These are phyloP conservation scores for Halocaridina rubra DNA, from an alignment of 2,888 invertebrate genomes.

Conservation along the genomic window DNA sequence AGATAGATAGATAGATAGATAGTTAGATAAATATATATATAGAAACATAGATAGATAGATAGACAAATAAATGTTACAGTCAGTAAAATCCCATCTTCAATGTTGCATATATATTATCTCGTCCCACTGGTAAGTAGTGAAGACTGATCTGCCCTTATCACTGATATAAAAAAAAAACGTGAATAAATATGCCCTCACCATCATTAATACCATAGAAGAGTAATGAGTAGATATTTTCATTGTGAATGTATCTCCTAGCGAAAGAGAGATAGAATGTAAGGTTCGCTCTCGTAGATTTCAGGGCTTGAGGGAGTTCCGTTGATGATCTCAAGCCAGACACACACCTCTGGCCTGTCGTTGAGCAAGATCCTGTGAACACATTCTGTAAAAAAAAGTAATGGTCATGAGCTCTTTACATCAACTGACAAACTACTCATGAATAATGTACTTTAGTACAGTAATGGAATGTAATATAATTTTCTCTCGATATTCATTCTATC, in stretches of 20 bases:
- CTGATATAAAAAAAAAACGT: not conserved
- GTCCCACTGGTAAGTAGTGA: not conserved
- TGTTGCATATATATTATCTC: too few relatives aligned
- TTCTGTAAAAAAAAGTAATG: too few relatives aligned
- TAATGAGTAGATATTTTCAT: constrained; percentile 81
- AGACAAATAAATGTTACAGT: too few relatives aligned
- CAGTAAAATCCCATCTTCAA: too few relatives aligned
- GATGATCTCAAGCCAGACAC: constrained; percentile 26
- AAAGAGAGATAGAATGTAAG: constrained; percentile 86
- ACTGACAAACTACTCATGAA: too few relatives aligned
- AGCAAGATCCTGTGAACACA: constrained; percentile 36
- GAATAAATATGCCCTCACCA: not conserved
- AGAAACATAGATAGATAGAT: too few relatives aligned
- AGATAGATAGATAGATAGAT: too few relatives aligned
- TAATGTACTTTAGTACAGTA: too few relatives aligned
- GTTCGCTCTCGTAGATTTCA: not conserved
- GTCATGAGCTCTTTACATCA: too few relatives aligned
- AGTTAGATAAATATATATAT: too few relatives aligned
- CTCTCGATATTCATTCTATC: too few relatives aligned
- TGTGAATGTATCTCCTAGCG: constrained; percentile 86
- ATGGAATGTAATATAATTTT: too few relatives aligned
- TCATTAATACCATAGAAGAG: constrained; percentile 76
- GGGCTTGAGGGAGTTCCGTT: not conserved
- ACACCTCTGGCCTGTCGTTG: constrained; percentile 30
- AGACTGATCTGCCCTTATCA: not conserved